These are phyloP conservation scores for Eurystomus gularis DNA, from an alignment of 2,113 vertebrate species.

Conservation along the genomic window DNA sequence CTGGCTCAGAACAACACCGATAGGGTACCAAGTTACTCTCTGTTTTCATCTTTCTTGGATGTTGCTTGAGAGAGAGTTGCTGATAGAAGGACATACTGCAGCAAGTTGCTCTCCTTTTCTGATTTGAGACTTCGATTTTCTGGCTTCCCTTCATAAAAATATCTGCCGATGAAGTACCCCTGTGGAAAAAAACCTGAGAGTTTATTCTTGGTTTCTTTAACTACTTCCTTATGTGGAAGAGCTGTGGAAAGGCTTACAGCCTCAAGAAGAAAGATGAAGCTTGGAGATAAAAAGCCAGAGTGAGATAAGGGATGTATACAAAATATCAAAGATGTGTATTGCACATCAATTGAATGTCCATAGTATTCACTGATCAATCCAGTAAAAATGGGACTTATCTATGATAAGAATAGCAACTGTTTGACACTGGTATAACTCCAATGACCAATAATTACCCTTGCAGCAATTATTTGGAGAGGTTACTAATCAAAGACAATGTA, in stretches of 20 bases:
- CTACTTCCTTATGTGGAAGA: background rate
- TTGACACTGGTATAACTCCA: background rate
- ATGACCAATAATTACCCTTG: background rate
- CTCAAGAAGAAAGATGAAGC: background rate
- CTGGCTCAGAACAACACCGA: background rate
- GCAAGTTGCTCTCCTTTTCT: background rate
- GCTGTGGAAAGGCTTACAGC: background rate
- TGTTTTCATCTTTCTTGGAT: background rate
- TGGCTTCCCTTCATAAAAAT: background rate
- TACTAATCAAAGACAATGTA: background rate
- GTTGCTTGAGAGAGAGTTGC: background rate
- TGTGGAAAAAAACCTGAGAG: background rate
- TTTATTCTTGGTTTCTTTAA: background rate
- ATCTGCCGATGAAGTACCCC: background rate
- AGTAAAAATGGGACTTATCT: background rate
- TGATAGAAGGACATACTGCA: background rate
- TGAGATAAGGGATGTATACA: background rate
- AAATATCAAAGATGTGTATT: background rate
- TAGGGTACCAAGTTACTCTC: rapidly evolving
- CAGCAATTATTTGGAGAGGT: background rate
- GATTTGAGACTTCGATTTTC: background rate
- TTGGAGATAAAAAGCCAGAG: background rate
- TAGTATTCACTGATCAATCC: background rate
- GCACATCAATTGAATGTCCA: background rate
- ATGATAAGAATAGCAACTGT: background rate